These are phyloP conservation scores for Uromys caudimaculatus DNA, from an alignment of 2,797 vertebrate genomes.

Conservation along the genomic window DNA sequence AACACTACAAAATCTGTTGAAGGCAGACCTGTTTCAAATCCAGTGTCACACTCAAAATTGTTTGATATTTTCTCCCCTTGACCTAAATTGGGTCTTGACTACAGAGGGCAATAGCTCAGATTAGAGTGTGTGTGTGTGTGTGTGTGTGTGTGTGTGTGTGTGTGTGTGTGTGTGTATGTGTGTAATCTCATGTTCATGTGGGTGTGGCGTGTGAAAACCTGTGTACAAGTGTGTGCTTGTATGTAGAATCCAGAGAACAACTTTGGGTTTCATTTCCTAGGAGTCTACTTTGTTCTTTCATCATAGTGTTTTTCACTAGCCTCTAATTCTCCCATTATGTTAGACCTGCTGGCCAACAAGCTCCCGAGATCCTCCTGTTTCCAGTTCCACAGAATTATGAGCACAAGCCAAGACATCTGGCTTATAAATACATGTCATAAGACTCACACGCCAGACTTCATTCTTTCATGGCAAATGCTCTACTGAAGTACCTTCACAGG, in stretches of 20 bases:
- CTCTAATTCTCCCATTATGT: not conserved
- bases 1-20: not conserved
- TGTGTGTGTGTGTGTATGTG: no score
- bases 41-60: not conserved
- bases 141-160: no score
- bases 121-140: not conserved
- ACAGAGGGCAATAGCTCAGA: not conserved
- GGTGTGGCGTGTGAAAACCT: not conserved
- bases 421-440: not conserved
- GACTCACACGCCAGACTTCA: not conserved
- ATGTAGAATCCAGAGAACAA: not conserved
- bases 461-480: not conserved
- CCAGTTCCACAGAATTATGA: not conserved
- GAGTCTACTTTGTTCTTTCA: not conserved
- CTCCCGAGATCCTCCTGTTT: not conserved
- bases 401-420: not conserved
- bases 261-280: not conserved
- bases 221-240: not conserved
- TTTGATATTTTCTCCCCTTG: not conserved
- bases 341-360: not conserved
- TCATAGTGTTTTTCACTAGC: not conserved
- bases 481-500: not conserved
- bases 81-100: not conserved
- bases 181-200: not conserved
- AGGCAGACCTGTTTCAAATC: no score